Conservation (phyloP, 2,888 invertebrate genomes). For the Xiphydria camelus region DNA sequence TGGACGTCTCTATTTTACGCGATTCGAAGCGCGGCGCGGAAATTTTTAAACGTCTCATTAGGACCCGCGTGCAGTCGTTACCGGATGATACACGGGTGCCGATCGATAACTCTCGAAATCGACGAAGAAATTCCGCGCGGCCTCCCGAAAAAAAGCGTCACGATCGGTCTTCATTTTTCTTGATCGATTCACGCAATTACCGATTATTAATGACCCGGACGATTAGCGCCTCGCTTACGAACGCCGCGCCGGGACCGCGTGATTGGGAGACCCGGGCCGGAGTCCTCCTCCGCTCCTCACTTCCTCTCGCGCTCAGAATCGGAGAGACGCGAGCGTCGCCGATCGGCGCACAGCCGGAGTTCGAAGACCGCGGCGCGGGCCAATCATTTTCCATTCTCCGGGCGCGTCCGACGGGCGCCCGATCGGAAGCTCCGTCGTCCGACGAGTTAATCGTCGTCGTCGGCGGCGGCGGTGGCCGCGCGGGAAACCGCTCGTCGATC, state of each 20-base stretch:
- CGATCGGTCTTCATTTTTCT: conserved; percentile 24
- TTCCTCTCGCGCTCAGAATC: no score
- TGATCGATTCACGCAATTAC: conserved; percentile 33
- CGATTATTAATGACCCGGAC: conserved; percentile 32
- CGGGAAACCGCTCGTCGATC: conserved; percentile 3
- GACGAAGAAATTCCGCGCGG: background rate
- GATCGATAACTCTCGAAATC: conserved; percentile 1
- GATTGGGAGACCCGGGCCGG: no score
- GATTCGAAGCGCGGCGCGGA: background rate
- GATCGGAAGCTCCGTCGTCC: no score
- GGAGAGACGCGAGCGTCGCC: no score
- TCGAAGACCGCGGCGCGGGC: no score
- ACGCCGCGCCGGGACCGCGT: no score
- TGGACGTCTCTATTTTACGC: conserved; percentile 3
- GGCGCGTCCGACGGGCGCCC: no score
- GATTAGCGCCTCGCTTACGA: no score
- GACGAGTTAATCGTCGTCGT: conserved; percentile 1
- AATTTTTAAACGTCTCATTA: conserved; percentile 8
- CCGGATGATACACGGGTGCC: background rate
- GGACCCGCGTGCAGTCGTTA: background rate
- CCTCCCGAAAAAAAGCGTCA: background rate
- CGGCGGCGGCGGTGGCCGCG: background rate
- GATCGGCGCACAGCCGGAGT: no score
- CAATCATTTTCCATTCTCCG: conserved; percentile 1
- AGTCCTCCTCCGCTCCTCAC: no score